These are phyloP conservation scores for Neodiprion lecontei DNA, from an alignment of 1,140 invertebrate genomes.

Conservation along the genomic window DNA sequence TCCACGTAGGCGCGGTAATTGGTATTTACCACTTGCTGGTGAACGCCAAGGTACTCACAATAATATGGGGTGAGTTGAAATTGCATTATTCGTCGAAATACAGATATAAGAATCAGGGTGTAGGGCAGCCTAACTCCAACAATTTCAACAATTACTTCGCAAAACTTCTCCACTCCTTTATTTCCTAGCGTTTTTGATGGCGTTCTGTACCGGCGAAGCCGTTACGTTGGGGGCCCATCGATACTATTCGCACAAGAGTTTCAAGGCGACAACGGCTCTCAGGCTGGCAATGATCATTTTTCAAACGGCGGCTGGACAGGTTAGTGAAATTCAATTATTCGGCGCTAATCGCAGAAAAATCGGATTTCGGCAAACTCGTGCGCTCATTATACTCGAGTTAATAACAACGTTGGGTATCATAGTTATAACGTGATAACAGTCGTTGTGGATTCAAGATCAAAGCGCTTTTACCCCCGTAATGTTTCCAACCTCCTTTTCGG, in stretches of 20 bases:
- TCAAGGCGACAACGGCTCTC: conserved; percentile 59
- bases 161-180: background rate
- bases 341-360: background rate
- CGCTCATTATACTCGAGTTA: no score
- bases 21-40: conserved; percentile 25
- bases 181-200: conserved; percentile 43
- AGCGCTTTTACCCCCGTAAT: background rate
- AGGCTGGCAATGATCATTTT: conserved; percentile 55
- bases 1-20: conserved; percentile 30
- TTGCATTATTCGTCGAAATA: background rate
- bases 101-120: background rate
- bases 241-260: conserved; percentile 63
- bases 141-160: background rate
- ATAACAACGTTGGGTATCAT: no score
- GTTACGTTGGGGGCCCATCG: conserved; percentile 66
- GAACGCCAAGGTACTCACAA: conserved; percentile 22
- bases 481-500: background rate
- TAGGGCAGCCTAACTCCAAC: background rate
- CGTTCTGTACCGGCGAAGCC: conserved; percentile 47
- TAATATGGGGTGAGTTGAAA: conserved; percentile 32
- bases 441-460: no score
- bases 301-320: conserved; percentile 65
- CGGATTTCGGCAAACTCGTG: background rate
- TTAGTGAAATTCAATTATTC: conserved; percentile 34
- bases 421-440: no score